Evolutionary conservation across 2,888 invertebrate genomes (phyloP), one percentile per base, ranked within the genome.

Genomic region (Arctia plantaginis): DNA sequence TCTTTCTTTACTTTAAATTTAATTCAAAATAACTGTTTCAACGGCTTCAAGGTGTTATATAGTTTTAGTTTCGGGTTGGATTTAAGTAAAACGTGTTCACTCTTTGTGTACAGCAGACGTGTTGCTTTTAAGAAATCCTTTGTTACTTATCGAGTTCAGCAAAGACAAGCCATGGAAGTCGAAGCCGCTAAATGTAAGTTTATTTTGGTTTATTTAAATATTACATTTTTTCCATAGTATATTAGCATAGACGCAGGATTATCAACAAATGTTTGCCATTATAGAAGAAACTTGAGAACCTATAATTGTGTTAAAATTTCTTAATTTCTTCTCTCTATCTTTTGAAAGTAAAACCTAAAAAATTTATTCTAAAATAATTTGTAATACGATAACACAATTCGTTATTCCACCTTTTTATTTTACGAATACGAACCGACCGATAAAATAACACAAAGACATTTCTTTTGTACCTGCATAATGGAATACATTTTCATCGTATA

Each of bases 181-280:
- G 93, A 91, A 89, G 93, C 87, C 62, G 93, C 86, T 73, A 93
- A 93, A 93, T 90, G 95, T 95, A 86, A 94, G 95, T 93, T 69
- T 10, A 71, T 73, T 81, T 81, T 75, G 20, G 33, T 64, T 64
- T 39, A n/a, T 30, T 33, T 33, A 30, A 23, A 15, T 33, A 33
- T 64, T 64, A 15, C 20, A 65, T 23, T 23, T 3, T 12, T 35
- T 65, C 20, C 30, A 65, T 10, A 65, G 18, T 2, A 65, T 10
- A 15, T 59, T 13, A 27, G 15, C 15, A 15, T 59, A 27, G 15
- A 13, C 2, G 13, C 27, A 13, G 27, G 27, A 59, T 59, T 59
- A 27, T 1, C 3, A n/a, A 59, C 15, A 27, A 27, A 27, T 59
- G 27, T 6, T 59, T 27, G 15, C 4, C 1, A 0, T 59, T 15